Evolutionary conservation across 2,797 vertebrate genomes (phyloP), one percentile per base, ranked within the genome.

Genomic region (Chanos chanos): DNA sequence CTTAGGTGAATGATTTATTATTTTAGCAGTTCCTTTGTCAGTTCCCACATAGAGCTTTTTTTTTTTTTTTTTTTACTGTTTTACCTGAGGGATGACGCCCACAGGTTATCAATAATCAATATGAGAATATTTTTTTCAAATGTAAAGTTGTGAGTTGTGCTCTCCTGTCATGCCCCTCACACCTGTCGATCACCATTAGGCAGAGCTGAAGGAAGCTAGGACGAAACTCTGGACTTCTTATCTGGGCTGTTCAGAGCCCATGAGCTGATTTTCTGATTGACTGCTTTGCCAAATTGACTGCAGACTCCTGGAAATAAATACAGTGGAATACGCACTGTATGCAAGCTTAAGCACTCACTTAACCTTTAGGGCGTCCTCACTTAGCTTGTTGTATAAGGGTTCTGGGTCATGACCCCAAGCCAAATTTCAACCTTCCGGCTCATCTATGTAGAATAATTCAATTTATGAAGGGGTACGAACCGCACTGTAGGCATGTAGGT

Each of bases 191-290:
- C 28, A 50, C 21, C 40, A 62, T 64, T 61, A 40, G 52, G n/a
- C 21, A 40, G 34, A 44, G 55, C n/a, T n/a, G n/a, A n/a, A n/a
- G 39, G 22, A 30, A 39, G 30, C 13, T 24, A 52, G 37, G 43
- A 45, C 31, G 24, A 30, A 25, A 48, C 39, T 12, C 59, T 21
- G 18, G 22, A 52, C 49, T 66, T 54, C 63, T 66, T 65, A 65
- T 65, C 63, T 44, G 37, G 28, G 25, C 45, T 58, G 66, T 66
- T 71, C 37, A 62, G 64, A 45, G 39, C 56, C 52, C 31, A 36
- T 58, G 28, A 47, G 69, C 59, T 45, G 59, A 59, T 63, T 63
- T 49, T 66, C 48, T 66, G 58, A 66, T 58, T 59, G 30, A 63
- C 54, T 66, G 47, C 40, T 51, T 18, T 53, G 40, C 53, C 44